Evolutionary conservation across 2,797 vertebrate genomes (phyloP), one percentile per base, ranked within the genome.

Genomic region (Phrynocephalus vlangalii): DNA sequence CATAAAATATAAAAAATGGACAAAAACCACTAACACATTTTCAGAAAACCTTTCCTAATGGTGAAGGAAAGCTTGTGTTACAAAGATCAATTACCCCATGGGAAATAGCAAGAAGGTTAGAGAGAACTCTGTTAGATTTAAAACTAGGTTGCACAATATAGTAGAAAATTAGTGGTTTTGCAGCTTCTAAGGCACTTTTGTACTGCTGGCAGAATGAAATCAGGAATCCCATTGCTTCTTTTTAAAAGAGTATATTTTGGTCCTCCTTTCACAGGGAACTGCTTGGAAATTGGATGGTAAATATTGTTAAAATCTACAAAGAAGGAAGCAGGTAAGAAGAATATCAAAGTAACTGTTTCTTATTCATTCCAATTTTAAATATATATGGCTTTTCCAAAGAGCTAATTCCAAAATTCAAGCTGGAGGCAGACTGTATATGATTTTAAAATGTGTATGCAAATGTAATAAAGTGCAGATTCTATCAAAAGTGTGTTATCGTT

Each of bases 1-100:
- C 86, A 90, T 77, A 10, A 33, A 72, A 86, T 1, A 1, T 71
- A 68, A 71, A 77, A 56, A 76, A 0, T 2, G 0, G 79, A 75
- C 20, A 44, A 71, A 89, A 89, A 83, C 84, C 89, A 44, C 48
- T 82, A 33, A 70, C 28, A 90, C 80, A 90, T 85, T 67, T 91
- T 91, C 10, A 86, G 20, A 68, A 85, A 71, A 90, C 10, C 16
- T 70, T 83, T 91, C 66, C 26, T 1, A 2, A 78, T 38, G 85
- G 24, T 6, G 9, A 90, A 79, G 13, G 50, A 33, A 63, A 30
- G 33, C 24, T 50, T 60, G 86, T 75, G 1, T 66, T 84, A 71
- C 11, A 82, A 26, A 11, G 89, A 88, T 92, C 16, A 71, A 48
- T n/a, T 84, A 72, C 81, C 60, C 78, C 52, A 75, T 11, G 15